Conservation (phyloP, 2,797 vertebrate species). For the Alexandromys oeconomus region DNA sequence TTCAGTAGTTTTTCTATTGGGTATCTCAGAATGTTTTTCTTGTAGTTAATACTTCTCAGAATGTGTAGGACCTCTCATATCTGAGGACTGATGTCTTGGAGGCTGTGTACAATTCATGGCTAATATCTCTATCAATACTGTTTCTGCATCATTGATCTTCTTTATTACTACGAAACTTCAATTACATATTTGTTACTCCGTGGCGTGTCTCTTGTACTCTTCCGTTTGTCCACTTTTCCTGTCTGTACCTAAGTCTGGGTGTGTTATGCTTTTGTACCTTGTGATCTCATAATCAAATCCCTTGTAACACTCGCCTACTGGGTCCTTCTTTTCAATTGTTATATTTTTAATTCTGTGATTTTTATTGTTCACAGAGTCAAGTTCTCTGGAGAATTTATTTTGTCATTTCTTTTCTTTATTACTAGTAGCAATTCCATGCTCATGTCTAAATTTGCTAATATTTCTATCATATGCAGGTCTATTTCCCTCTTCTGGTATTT, state of each 20-base stretch:
- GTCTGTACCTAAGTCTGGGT: not conserved
- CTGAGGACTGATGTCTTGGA: not conserved
- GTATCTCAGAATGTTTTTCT: not conserved
- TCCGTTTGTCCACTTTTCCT: not conserved
- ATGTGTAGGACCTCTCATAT: not conserved
- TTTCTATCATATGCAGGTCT: not conserved
- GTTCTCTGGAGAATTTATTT: conserved; percentile 39
- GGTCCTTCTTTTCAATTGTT: not conserved
- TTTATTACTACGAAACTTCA: not conserved
- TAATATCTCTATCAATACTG: not conserved
- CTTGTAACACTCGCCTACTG: not conserved
- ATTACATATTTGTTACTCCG: not conserved
- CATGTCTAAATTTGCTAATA: not conserved
- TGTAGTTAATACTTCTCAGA: not conserved
- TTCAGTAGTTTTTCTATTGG: not conserved
- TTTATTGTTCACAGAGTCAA: not conserved
- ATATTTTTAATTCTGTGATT: not conserved
- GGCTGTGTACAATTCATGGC: not conserved
- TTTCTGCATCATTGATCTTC: not conserved
- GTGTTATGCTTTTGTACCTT: conserved; percentile 5
- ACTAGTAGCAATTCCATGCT: not conserved
- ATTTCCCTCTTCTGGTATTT: not conserved
- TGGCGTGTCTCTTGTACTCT: not conserved
- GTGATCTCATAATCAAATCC: not conserved
- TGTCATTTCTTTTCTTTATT: not conserved